A percentile compares a stretch with the other conserved stretches of the same genome.
Evolutionary conservation across 2,888 invertebrate species (phyloP).

Genomic region (Drosophila infuscata): DNA sequence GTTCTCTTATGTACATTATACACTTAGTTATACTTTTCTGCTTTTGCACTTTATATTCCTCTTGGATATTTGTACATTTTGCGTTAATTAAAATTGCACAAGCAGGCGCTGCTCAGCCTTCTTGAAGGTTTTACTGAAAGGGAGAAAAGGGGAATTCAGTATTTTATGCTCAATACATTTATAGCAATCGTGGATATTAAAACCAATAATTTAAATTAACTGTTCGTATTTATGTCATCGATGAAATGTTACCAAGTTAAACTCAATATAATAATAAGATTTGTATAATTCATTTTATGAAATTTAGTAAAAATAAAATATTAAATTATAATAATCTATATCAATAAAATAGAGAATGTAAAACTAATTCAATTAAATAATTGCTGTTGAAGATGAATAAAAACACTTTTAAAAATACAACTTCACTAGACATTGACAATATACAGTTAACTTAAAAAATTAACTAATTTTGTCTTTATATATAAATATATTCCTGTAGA

Average conservation of each 20-base stretch:
- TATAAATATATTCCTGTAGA: not conserved
- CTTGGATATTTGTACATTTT: constrained; percentile 58
- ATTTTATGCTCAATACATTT: not conserved
- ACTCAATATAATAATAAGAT: too few relatives aligned
- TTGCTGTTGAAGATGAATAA: not conserved
- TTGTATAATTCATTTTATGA: too few relatives aligned
- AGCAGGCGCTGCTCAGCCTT: constrained; percentile 28
- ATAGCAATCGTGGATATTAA: not conserved
- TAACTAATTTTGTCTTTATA: too few relatives aligned
- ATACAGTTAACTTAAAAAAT: too few relatives aligned
- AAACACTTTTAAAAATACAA: too few relatives aligned
- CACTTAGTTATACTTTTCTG: constrained; percentile 28
- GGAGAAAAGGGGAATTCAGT: not conserved
- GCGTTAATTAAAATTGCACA: constrained; percentile 71
- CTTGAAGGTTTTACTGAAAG: too few relatives aligned
- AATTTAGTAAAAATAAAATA: too few relatives aligned
- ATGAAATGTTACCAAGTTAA: too few relatives aligned
- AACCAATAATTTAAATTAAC: not conserved
- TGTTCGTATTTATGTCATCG: not conserved
- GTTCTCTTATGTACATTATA: constrained; percentile 46
- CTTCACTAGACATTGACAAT: too few relatives aligned
- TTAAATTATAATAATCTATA: too few relatives aligned
- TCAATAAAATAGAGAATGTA: too few relatives aligned
- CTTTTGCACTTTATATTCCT: constrained; percentile 38
- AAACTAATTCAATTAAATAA: too few relatives aligned